Base-by-base conservation (phyloP, 2,797 vertebrate genomes). In the Acrossocheilus wenchowensis region DNA sequence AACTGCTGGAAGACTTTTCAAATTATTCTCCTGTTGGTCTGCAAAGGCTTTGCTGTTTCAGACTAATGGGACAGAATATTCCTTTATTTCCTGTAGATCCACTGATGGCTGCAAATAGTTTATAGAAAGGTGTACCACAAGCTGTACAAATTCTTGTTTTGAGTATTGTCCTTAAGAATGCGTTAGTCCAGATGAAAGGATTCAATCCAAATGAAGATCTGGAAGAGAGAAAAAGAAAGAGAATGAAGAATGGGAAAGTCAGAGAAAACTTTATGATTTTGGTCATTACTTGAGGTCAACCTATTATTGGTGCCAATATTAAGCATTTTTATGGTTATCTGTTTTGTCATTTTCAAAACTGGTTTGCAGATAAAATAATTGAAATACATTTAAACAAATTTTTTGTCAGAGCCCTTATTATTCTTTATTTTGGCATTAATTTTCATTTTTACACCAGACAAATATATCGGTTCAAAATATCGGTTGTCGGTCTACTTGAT, bases 191-290 rank as follows among this genome's bases (percentile, higher is more conserved):
- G 60, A 69, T 54, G 26, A 78, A 88, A 74, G 57, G 57, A 75
- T 23, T 81, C 39, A 82, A 54, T 75, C 52, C 78, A 64, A 23
- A n/a, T 54, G 48, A 73, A 81, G 72, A 80, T 82, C 89, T 90
- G 50, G 26, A 77, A 45, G 2, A 82, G 34, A 82, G 34, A 84
- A 39, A 87, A 57, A 82, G 54, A 74, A 6, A 71, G 17, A 72
- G 12, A 85, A 14, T 66, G 30, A 81, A 17, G 9, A 26, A 11
- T 64, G 12, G 87, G 77, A 72, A 72, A 62, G 69, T 36, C 14
- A 45, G 39, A 74, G 17, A 21, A 45, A 69, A 78, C 26, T 48
- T 64, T 30, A 75, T 73, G 52, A 74, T 74, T 60, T 62, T 34
- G n/a, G 2, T 50, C 48, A 50, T 77, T 34, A 34, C 11, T 50